Evolutionary conservation across 1,140 invertebrate genomes (phyloP).

Genomic region (Hyles euphorbiae): DNA sequence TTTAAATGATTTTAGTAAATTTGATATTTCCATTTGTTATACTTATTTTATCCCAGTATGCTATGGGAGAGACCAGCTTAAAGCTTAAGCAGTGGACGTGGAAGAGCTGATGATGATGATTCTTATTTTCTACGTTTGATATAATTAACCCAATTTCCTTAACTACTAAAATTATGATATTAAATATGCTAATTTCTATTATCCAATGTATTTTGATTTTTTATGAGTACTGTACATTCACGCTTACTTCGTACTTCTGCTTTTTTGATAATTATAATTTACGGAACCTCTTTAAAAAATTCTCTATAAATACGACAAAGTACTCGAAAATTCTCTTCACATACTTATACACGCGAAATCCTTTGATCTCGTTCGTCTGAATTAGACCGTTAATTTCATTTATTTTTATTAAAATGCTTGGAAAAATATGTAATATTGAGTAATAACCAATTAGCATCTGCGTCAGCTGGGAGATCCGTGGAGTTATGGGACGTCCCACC

Average conservation of each 20-base stretch:
- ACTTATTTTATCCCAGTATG: too few species aligned
- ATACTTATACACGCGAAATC: constrained; percentile 22
- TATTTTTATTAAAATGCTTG: constrained; percentile 19
- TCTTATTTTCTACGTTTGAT: not conserved
- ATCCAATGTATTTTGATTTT: too few species aligned
- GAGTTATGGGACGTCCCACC: constrained; percentile 1
- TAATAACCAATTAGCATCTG: constrained; percentile 22
- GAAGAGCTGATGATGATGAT: too few species aligned
- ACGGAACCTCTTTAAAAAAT: not conserved
- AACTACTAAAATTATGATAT: too few species aligned
- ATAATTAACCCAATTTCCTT: not conserved
- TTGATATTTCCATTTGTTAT: too few species aligned
- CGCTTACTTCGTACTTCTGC: too few species aligned
- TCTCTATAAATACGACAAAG: not conserved
- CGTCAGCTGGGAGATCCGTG: not conserved
- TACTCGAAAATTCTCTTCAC: constrained; percentile 23
- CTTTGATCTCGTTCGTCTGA: constrained; percentile 34
- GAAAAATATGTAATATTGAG: constrained; percentile 13
- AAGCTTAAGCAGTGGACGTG: too few species aligned
- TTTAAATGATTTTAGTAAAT: too few species aligned
- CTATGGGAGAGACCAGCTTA: too few species aligned
- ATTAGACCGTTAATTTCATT: constrained; percentile 20
- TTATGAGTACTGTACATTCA: too few species aligned
- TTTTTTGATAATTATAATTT: too few species aligned
- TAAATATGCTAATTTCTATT: too few species aligned